Base-by-base conservation (phyloP, 2,888 invertebrate genomes). In the Mythimna loreyi region DNA sequence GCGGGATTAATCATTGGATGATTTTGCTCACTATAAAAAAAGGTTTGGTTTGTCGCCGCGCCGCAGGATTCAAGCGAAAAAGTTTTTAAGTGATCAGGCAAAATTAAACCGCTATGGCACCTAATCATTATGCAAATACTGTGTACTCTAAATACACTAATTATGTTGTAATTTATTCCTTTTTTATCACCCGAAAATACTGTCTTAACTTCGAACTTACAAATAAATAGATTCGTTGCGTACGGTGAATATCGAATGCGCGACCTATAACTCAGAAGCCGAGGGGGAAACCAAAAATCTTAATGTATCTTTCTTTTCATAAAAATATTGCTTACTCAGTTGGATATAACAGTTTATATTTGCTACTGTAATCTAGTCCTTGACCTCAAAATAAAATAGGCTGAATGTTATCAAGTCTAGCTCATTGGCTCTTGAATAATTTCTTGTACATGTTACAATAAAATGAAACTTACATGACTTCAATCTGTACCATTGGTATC, bases 401-500 rank as follows among this genome's bases (percentile, higher is more conserved):
- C 6, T 8, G 1, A 43, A 50, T 30, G 3, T 57, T 23, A 49
- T n/a, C 23, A n/a, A 33, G 19, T 8, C 25, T 40, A 23, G 3
- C 6, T n/a, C 16, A 52, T 2, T 4, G 4, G 23, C 11, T 47
- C 4, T 9, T 36, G 9, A 19, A 47, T 36, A 19, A n/a, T 3
- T 7, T 28, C 5, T 16, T 33, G 8, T 23, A 8, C 4, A 2
- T 3, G 3, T 28, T 45, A 25, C 6, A 28, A 43, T 28, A 13
- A 36, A 30, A 43, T 25, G 7, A 19, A 60, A 94, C 95, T 95
- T 75, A 95, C 95, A 95, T 87, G 92, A 90, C 81, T 94, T 94
- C 43, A 95, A 81, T 62, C 71, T 89, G 65, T 90, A 92, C 94
- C 94, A 95, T 68, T 92, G 89, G 76, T 92, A 89, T 73, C 89